These are phyloP conservation scores for Cataglyphis cursor DNA, from an alignment of 2,888 invertebrate species.

Conservation along the genomic window DNA sequence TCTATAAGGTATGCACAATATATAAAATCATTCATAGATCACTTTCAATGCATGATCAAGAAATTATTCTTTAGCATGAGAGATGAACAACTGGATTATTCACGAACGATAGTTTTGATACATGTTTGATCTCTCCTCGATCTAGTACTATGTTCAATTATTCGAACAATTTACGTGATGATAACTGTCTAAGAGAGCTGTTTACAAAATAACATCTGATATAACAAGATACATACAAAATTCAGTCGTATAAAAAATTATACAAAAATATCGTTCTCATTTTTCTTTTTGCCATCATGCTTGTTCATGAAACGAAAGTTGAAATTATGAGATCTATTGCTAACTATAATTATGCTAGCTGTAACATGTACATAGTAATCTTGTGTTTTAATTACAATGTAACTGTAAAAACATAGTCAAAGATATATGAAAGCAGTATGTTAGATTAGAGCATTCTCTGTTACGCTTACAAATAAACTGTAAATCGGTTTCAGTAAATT, in stretches of 20 bases:
- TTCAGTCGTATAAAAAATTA: slow-evolving; percentile 9
- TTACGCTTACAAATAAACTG: slow-evolving; percentile 17
- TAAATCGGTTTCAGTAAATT: not conserved
- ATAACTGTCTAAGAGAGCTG: slow-evolving; percentile 12
- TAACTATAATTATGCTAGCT: slow-evolving; percentile 10
- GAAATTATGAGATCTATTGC: slow-evolving; percentile 24
- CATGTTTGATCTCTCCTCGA: slow-evolving; percentile 39
- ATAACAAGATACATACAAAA: not conserved
- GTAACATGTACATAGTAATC: not conserved
- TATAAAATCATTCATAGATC: slow-evolving; percentile 47
- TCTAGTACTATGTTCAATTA: slow-evolving; percentile 24
- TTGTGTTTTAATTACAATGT: not conserved
- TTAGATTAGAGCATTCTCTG: not conserved
- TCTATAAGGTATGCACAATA: slow-evolving; percentile 50
- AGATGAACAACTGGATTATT: slow-evolving; percentile 59
- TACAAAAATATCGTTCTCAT: slow-evolving; percentile 28
- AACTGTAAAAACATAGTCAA: not conserved
- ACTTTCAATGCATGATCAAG: slow-evolving; percentile 52
- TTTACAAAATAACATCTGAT: slow-evolving; percentile 6
- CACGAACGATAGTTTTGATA: slow-evolving; percentile 39
- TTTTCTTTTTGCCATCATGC: not conserved
- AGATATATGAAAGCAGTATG: slow-evolving; percentile 8
- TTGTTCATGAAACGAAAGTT: not conserved
- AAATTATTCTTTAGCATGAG: slow-evolving; percentile 52
- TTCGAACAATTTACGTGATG: not conserved